phyloP scores from a whole-genome alignment of 1,140 invertebrate genomes.

The Euborellia annulipes region DNA sequence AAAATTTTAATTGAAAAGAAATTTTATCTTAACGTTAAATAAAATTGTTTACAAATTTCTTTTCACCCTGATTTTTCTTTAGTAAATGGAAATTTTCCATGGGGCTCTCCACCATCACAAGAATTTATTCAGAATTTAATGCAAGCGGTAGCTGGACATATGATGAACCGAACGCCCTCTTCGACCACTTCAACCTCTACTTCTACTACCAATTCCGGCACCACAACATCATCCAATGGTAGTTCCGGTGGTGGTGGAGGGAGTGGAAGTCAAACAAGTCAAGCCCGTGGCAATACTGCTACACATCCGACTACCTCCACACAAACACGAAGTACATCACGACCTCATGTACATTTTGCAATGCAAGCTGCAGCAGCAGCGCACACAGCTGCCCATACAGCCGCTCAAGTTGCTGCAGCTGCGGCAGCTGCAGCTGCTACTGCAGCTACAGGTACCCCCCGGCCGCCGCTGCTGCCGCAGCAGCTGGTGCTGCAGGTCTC shows the following conservation, averaged over 20 bases:
- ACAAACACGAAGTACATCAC: conserved; percentile 43
- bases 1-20: neutral
- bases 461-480: neutral
- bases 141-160: conserved; percentile 30
- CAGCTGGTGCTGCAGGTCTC: conserved; percentile 3
- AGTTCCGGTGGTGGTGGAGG: neutral
- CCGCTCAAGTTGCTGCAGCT: too few species aligned
- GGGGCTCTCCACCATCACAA: conserved; percentile 24
- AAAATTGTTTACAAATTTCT: neutral
- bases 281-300: conserved; percentile 35
- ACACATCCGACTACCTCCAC: conserved; percentile 49
- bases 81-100: conserved; percentile 16
- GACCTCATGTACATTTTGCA: conserved; percentile 42
- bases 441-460: neutral
- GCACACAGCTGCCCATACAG: too few species aligned
- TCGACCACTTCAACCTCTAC: neutral
- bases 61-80: neutral
- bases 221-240: neutral
- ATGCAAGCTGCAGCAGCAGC: conserved; percentile 5
- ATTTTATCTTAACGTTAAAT: neutral
- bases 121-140: conserved; percentile 43
- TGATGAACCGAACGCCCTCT: conserved; percentile 6
- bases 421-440: too few species aligned
- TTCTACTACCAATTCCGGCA: neutral
- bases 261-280: conserved; percentile 14